Evolutionary conservation across 2,888 invertebrate genomes (phyloP).

Genomic region (Scaptomyza tumidula): DNA sequence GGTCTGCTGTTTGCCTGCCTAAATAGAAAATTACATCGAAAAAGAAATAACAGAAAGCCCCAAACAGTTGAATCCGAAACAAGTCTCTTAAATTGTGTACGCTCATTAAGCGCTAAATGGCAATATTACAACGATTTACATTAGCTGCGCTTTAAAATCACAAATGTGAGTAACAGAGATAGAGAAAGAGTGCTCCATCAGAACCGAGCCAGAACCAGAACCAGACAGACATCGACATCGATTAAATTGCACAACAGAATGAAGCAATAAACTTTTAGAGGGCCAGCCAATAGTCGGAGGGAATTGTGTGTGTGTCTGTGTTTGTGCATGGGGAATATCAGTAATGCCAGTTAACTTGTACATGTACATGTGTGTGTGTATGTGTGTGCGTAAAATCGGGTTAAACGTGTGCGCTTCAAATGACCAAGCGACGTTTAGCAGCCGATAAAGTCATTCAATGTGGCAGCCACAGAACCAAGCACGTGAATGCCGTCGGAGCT

Average conservation of each 20-base stretch:
- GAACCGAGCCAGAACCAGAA: slow-evolving; percentile 1
- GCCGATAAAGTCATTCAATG: slow-evolving; percentile 78
- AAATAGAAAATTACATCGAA: slow-evolving; percentile 10
- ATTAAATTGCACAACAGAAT: slow-evolving; percentile 78
- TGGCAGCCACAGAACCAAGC: slow-evolving; percentile 54
- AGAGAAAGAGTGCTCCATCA: slow-evolving; percentile 3
- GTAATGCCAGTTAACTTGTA: slow-evolving; percentile 52
- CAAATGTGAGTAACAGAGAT: slow-evolving; percentile 8
- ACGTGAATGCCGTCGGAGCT: slow-evolving; percentile 65
- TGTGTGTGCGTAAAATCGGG: slow-evolving; percentile 69
- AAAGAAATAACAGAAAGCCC: slow-evolving; percentile 1
- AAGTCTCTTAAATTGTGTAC: slow-evolving; percentile 54
- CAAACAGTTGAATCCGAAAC: slow-evolving; percentile 15
- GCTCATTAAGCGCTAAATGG: slow-evolving; percentile 71
- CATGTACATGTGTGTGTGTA: slow-evolving; percentile 43
- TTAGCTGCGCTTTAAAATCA: slow-evolving; percentile 75
- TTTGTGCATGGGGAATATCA: slow-evolving; percentile 46
- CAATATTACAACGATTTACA: slow-evolving; percentile 73
- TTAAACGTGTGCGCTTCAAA: slow-evolving; percentile 79
- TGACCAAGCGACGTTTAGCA: slow-evolving; percentile 79
- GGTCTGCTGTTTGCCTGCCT: not conserved
- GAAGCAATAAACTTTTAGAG: slow-evolving; percentile 80
- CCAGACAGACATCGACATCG: slow-evolving; percentile 66
- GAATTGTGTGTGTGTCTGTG: not conserved
- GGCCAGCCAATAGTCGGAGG: slow-evolving; percentile 47